Evolutionary conservation across 2,888 invertebrate species (phyloP), one percentile per base, ranked within the genome.

Genomic region (Achlya flavicornis): DNA sequence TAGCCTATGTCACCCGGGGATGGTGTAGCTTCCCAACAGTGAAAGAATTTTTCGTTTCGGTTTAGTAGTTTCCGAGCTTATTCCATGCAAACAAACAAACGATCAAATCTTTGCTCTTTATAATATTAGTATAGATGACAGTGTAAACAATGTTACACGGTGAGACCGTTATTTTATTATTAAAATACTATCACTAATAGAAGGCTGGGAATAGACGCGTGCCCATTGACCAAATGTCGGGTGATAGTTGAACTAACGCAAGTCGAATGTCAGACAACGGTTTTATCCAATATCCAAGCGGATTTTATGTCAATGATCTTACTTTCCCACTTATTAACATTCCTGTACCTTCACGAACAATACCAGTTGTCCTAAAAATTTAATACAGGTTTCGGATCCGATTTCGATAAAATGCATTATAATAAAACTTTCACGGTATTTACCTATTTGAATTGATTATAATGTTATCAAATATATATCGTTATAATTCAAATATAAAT

Each of bases 201-300:
- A 12, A 12, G 41, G 12, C 41, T 41, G 41, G 41, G 66, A 68
- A 68, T 68, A 73, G 71, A 74, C 73, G 62, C 65, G 64, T 65
- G 66, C 64, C 63, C 77, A 83, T 84, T 84, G 84, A 85, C 80
- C 76, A 70, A 84, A 79, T 77, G 77, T 76, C 70, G 70, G 70
- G 66, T 74, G 76, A 80, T 75, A 76, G 71, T 79, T 79, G 78
- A 80, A 77, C 72, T 64, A 69, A 62, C 65, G 66, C 77, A 72
- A 78, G 78, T 76, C 78, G 74, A 74, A 77, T 78, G 83, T 81
- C 84, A 76, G 62, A 75, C 83, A 89, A 89, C 91, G 86, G 90
- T 85, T 79, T 76, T 75, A 61, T 61, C 65, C 69, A 73, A 78
- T 74, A 78, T 72, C 74, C 69, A 78, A 77, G 67, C 75, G 72